Conservation (phyloP, 2,888 invertebrate species). For the Spodoptera picta region DNA sequence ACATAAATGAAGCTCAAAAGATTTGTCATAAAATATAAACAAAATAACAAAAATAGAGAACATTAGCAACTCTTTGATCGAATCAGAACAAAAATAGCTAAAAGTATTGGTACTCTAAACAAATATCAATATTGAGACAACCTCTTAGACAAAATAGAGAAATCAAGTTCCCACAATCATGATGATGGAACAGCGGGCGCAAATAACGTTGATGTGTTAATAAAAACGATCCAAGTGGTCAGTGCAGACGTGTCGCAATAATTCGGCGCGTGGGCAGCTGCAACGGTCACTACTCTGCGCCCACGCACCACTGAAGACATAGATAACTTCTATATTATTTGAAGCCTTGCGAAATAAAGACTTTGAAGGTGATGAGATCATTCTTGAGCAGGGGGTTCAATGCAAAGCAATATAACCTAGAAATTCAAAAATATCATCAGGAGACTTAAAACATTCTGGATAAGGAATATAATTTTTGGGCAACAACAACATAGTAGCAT, state of each 20-base stretch:
- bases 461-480: constrained; percentile 10
- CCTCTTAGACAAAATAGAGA: constrained; percentile 33
- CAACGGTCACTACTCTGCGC: constrained; percentile 66
- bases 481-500: constrained; percentile 24
- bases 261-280: constrained; percentile 62
- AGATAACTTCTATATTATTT: constrained; percentile 36
- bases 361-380: constrained; percentile 21
- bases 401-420: constrained; percentile 24
- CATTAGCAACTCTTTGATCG: background rate
- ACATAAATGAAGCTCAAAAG: background rate
- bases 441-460: constrained; percentile 24
- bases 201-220: constrained; percentile 44
- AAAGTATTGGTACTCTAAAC: background rate
- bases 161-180: constrained; percentile 43
- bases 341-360: constrained; percentile 37
- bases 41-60: background rate
- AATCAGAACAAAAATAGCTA: constrained; percentile 2
- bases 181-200: constrained; percentile 27
- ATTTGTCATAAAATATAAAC: background rate
- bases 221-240: constrained; percentile 51
- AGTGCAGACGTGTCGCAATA: constrained; percentile 61
- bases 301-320: constrained; percentile 50
- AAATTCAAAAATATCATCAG: constrained; percentile 15
- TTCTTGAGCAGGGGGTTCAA: constrained; percentile 16
- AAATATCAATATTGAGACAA: constrained; percentile 28